Base-by-base conservation (phyloP, 1,140 invertebrate genomes). In the Gryllus bimaculatus region DNA sequence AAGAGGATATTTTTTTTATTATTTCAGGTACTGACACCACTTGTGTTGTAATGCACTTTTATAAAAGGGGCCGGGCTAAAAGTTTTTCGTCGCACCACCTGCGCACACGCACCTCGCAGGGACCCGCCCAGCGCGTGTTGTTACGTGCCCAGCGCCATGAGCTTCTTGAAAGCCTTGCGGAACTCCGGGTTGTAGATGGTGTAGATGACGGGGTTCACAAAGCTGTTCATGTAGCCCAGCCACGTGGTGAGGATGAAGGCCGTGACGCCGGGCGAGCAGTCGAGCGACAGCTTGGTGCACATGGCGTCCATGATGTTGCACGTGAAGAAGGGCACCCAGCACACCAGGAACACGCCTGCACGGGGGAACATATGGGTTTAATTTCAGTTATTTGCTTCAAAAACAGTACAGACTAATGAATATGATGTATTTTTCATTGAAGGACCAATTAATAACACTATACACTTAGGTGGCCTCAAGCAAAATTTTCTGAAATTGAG, bases 171-270 rank as follows among this genome's bases (percentile, higher is more conserved):
- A 54, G 98, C 98, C 89, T 99, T 98, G 79, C 98, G 90, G 87
- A 99, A 99, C 87, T 99, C 98, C 7, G 96, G 95, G 88, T 99
- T 99, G 89, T 99, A 99, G 84, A 99, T 98, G 73, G 98, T 99
- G 86, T 99, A 99, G 85, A 99, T 99, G 81, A 99, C 93, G 7
- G 97, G 97, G 88, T 99, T 99, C 79, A 99, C 93, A 84, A 96
- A 98, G 84, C 93, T 98, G 88, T 99, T 99, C 89, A 99, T 97
- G 87, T 99, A 99, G 75, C 98, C 98, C 54, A 99, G 89, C 98
- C 98, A 99, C 3, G 97, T 98, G 81, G 96, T 98, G 74, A 98
- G 89, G 83, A 99, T 94, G 87, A 99, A 98, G 13, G 93, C 93
- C 0, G 93, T 93, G 66, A 97, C 91, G 12, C 96, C 95, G 0